Percentiles rank a stretch among this genome's conserved stretches.
Conservation (phyloP, 2,888 invertebrate species). For the Eulithis prunata region DNA sequence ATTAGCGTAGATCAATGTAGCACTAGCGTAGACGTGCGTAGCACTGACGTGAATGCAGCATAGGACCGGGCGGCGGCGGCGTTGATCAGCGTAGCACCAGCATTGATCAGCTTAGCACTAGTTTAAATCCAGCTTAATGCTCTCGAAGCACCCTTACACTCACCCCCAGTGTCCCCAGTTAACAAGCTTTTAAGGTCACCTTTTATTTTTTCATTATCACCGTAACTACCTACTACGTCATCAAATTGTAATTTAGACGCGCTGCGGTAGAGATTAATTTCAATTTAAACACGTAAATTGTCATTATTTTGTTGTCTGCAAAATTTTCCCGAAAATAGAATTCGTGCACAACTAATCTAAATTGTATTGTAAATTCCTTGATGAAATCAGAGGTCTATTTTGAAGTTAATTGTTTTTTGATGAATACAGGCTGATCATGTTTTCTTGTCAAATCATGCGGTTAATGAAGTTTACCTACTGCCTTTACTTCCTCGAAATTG, state of each 20-base stretch:
- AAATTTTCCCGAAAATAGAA: constrained; percentile 52
- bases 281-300: constrained; percentile 49
- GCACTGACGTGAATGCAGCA: background rate
- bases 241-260: constrained; percentile 50
- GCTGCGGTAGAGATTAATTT: constrained; percentile 46
- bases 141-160: background rate
- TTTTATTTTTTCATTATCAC: constrained; percentile 43
- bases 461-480: constrained; percentile 68
- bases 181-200: constrained; percentile 40
- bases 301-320: constrained; percentile 46
- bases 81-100: too few species aligned
- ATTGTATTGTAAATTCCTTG: constrained; percentile 57
- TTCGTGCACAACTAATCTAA: constrained; percentile 50
- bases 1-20: background rate
- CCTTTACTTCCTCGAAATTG: constrained; percentile 38
- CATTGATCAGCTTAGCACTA: background rate
- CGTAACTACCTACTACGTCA: constrained; percentile 46
- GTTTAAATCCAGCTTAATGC: background rate
- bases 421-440: constrained; percentile 68
- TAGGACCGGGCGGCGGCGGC: too few species aligned
- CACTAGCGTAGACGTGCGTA: background rate
- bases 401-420: constrained; percentile 74
- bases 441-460: constrained; percentile 78
- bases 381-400: constrained; percentile 50
- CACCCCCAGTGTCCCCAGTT: background rate